A percentile compares a stretch with the other conserved stretches of the same genome.
These are phyloP conservation scores for Hypolimnas misippus DNA, from an alignment of 2,888 invertebrate species.

Conservation along the genomic window DNA sequence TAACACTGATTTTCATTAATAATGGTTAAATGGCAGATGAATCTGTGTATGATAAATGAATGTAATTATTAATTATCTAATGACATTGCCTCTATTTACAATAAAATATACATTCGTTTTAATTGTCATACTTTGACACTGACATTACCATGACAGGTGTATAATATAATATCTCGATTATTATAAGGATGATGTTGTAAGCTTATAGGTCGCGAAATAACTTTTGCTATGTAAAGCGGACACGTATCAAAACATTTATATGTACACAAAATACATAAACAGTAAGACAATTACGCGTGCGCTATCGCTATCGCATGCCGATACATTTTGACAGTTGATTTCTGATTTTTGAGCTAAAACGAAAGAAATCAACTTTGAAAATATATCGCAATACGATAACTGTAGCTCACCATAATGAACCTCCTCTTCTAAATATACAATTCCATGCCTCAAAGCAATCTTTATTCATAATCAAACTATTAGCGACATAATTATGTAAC, in stretches of 20 bases:
- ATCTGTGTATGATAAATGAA: background rate
- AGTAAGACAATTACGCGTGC: too few relatives aligned
- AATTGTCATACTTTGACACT: background rate
- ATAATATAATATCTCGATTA: slow-evolving; percentile 14
- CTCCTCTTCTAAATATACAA: too few relatives aligned
- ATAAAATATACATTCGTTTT: background rate
- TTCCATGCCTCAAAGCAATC: too few relatives aligned
- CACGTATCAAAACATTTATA: background rate
- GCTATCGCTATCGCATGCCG: too few relatives aligned
- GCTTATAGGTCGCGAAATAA: slow-evolving; percentile 5
- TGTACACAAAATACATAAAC: too few relatives aligned
- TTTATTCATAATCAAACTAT: too few relatives aligned
- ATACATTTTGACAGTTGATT: too few relatives aligned
- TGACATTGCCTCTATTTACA: background rate
- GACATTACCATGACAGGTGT: background rate
- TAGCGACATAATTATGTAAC: too few relatives aligned
- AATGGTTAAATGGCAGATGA: slow-evolving; percentile 1
- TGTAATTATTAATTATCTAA: background rate
- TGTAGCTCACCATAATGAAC: too few relatives aligned
- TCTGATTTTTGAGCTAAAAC: too few relatives aligned
- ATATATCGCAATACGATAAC: too few relatives aligned
- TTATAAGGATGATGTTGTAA: slow-evolving; percentile 18
- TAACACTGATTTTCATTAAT: background rate
- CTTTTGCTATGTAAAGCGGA: background rate
- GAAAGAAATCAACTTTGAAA: too few relatives aligned